These are phyloP conservation scores for Eupithecia pulchellata DNA, from an alignment of 2,888 invertebrate genomes.

Conservation along the genomic window DNA sequence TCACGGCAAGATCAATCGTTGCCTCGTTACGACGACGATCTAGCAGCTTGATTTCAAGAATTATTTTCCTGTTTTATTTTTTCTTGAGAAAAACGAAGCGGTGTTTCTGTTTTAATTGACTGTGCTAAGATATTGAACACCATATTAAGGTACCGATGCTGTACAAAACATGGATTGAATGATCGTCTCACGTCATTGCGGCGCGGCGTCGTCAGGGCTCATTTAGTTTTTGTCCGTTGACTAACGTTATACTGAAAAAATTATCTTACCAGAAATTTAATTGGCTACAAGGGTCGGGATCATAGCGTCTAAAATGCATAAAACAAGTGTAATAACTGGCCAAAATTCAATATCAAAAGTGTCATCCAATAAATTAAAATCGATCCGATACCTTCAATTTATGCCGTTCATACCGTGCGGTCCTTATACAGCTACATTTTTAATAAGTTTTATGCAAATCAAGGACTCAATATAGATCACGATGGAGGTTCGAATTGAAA, in stretches of 20 bases:
- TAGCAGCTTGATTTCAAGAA: conserved; percentile 39
- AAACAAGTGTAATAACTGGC: background rate
- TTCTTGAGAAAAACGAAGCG: conserved; percentile 15
- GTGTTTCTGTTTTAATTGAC: conserved; percentile 2
- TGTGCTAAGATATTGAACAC: background rate
- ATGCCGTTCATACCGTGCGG: conserved; percentile 57
- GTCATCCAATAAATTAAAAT: conserved; percentile 18
- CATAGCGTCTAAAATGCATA: background rate
- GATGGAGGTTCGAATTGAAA: conserved; percentile 70
- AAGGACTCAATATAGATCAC: conserved; percentile 58
- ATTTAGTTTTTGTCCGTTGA: background rate
- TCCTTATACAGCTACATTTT: conserved; percentile 64
- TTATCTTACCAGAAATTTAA: background rate
- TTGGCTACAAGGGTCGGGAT: background rate
- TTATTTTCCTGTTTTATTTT: conserved; percentile 34
- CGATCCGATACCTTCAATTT: conserved; percentile 51
- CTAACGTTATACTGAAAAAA: background rate
- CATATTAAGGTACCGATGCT: background rate
- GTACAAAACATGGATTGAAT: background rate
- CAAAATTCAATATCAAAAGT: conserved; percentile 12
- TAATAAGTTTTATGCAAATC: conserved; percentile 83
- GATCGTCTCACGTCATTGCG: background rate
- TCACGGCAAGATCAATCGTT: conserved; percentile 71
- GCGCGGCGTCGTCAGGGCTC: background rate
- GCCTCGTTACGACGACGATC: conserved; percentile 61